Evolutionary conservation across 2,797 vertebrate species (phyloP).

Genomic region (Vireo griseus): DNA sequence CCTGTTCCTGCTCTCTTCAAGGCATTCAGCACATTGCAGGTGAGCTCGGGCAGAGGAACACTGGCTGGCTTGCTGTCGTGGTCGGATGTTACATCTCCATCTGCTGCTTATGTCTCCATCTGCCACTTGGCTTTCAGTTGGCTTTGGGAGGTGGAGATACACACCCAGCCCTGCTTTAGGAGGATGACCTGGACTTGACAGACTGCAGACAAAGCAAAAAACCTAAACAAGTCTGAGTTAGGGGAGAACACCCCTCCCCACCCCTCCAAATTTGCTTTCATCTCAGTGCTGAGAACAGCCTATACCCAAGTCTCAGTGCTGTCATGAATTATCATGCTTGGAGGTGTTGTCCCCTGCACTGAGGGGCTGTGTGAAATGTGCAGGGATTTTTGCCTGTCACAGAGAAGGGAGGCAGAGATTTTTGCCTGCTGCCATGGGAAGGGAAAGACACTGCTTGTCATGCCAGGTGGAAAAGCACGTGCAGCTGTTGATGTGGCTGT

Average conservation of each 20-base stretch:
- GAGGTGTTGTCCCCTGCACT: background rate
- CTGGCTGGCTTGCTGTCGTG: background rate
- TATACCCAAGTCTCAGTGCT: background rate
- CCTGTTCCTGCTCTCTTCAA: conserved; percentile 82
- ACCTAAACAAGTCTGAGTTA: background rate
- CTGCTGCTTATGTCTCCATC: background rate
- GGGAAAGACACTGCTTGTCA: background rate
- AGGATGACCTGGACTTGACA: background rate
- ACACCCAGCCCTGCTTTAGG: background rate
- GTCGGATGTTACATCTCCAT: background rate
- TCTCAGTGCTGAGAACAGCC: background rate
- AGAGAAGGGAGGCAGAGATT: background rate
- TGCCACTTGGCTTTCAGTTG: background rate
- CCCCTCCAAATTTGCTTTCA: background rate
- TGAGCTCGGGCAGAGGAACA: conserved; percentile 32
- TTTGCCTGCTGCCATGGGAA: background rate
- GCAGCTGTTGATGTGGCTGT: background rate
- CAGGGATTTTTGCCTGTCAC: background rate
- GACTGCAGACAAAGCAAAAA: background rate
- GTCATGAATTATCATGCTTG: background rate
- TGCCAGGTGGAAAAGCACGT: background rate
- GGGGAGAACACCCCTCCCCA: background rate
- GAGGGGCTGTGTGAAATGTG: background rate
- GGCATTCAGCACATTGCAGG: conserved; percentile 82
- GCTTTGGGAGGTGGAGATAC: background rate